phyloP scores from a whole-genome alignment of 2,888 invertebrate species.

The Trachelus iudaicus region DNA sequence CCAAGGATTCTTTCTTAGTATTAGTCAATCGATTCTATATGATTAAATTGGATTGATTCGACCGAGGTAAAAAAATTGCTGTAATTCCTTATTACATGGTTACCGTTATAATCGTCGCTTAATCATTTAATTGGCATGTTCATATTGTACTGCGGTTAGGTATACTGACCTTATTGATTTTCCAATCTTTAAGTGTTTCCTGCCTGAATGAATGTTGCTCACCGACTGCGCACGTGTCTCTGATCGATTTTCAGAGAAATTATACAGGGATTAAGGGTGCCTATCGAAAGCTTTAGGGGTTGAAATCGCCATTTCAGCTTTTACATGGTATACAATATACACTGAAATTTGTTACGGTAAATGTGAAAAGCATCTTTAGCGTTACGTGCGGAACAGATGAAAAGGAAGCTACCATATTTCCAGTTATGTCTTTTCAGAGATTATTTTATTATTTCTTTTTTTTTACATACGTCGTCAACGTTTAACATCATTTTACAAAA shows the following conservation, averaged over 20 bases:
- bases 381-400: not conserved
- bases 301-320: not conserved
- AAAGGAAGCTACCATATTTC: not conserved
- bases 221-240: not conserved
- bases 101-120: no score
- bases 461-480: not conserved
- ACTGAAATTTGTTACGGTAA: not conserved
- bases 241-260: constrained; percentile 3
- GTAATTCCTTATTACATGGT: no score
- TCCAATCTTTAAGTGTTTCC: not conserved
- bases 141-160: not conserved
- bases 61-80: no score
- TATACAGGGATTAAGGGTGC: constrained; percentile 1
- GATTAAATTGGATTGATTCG: no score
- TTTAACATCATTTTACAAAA: not conserved
- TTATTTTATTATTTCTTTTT: not conserved
- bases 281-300: not conserved
- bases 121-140: not conserved
- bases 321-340: not conserved
- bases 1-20: no score
- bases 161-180: not conserved
- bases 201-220: not conserved
- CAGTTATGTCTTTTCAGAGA: not conserved
- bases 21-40: no score
- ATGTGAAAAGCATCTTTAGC: no score